Evolutionary conservation across 2,113 vertebrate species (phyloP).

Genomic region (Lutjanus erythropterus): DNA sequence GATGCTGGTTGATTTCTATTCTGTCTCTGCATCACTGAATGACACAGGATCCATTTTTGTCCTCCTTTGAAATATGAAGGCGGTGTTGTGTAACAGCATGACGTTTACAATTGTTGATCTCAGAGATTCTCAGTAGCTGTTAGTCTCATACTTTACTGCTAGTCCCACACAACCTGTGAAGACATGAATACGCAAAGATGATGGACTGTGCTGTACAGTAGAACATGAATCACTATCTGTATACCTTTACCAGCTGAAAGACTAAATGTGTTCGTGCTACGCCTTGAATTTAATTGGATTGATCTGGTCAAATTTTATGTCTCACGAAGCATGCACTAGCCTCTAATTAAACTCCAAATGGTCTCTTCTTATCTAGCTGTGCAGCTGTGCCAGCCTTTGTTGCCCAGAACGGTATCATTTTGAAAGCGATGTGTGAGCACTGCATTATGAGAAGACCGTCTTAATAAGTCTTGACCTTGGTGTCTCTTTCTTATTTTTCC

Average conservation of each 20-base stretch:
- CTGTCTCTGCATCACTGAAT: background rate
- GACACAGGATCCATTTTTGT: background rate
- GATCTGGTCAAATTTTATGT: background rate
- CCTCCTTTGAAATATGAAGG: background rate
- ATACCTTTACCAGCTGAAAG: background rate
- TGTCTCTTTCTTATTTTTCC: constrained; percentile 20
- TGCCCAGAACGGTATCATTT: background rate
- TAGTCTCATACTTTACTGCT: background rate
- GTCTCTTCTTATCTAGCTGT: constrained; percentile 31
- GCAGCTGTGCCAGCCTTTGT: constrained; percentile 18
- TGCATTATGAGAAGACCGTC: background rate
- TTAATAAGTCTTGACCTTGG: constrained; percentile 17
- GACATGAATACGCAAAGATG: constrained; percentile 10
- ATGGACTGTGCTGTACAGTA: background rate
- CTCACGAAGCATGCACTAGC: background rate
- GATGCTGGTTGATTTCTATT: constrained; percentile 12
- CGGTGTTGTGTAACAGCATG: background rate
- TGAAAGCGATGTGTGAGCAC: background rate
- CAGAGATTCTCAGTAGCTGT: background rate
- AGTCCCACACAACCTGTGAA: background rate
- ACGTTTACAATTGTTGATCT: background rate
- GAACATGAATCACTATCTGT: background rate
- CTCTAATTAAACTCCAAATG: constrained; percentile 33
- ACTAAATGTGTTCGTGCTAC: constrained; percentile 16
- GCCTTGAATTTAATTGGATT: constrained; percentile 19